phyloP scores from a whole-genome alignment of 2,888 invertebrate genomes.

The Dorcus parallelipipedus region DNA sequence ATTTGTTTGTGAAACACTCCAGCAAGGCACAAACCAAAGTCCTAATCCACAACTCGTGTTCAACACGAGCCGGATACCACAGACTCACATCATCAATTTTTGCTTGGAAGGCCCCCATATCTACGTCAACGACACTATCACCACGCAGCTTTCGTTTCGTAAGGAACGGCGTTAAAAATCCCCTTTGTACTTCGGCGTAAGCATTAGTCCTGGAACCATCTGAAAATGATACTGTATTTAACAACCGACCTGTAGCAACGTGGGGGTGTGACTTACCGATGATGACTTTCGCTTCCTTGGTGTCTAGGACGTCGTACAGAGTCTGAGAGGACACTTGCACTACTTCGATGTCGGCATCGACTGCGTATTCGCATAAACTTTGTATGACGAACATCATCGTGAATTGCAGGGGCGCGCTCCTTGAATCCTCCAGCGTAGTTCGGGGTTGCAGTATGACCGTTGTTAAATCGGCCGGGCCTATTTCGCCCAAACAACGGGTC shows the following conservation, averaged over 20 bases:
- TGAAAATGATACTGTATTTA: too few relatives aligned
- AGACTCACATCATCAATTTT: constrained; percentile 1
- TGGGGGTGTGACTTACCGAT: constrained; percentile 42
- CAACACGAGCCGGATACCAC: constrained; percentile 15
- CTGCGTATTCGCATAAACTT: constrained; percentile 53
- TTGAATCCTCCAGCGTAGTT: constrained; percentile 41
- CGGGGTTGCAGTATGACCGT: constrained; percentile 64
- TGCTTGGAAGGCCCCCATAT: not conserved
- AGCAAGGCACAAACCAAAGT: constrained; percentile 54
- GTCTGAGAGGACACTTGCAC: constrained; percentile 55
- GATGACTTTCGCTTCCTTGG: constrained; percentile 50
- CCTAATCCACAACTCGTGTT: constrained; percentile 57
- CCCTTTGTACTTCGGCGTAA: not conserved
- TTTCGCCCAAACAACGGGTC: constrained; percentile 73
- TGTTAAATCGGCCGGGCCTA: constrained; percentile 70
- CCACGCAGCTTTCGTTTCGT: not conserved
- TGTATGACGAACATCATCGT: constrained; percentile 51
- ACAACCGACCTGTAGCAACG: not conserved
- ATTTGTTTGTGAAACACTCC: constrained; percentile 51
- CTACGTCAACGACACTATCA: not conserved
- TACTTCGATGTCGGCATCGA: constrained; percentile 56
- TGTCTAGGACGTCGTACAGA: constrained; percentile 54
- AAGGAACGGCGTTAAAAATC: not conserved
- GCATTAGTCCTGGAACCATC: too few relatives aligned
- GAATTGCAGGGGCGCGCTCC: constrained; percentile 48